Percentiles rank a stretch among this genome's conserved stretches.
phyloP scores from a whole-genome alignment of 2,113 vertebrate genomes.

The Siniperca knerii region DNA sequence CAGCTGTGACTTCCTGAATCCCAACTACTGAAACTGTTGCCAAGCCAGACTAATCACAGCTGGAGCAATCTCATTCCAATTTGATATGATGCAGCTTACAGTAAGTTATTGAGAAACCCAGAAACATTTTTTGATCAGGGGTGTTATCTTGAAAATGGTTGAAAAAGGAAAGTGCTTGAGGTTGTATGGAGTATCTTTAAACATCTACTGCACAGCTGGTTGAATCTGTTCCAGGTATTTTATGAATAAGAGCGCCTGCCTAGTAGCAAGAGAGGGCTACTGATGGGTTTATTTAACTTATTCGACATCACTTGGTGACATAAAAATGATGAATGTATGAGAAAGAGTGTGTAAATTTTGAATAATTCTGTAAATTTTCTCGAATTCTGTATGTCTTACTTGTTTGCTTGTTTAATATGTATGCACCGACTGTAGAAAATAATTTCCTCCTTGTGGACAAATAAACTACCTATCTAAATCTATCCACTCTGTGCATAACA shows the following conservation, averaged over 20 bases:
- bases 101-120: constrained; percentile 20
- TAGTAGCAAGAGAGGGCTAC: constrained; percentile 20
- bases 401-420: too few species aligned
- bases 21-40: constrained; percentile 56
- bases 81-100: constrained; percentile 43
- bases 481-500: constrained; percentile 30
- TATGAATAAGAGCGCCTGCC: constrained; percentile 28
- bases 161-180: constrained; percentile 16
- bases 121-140: constrained; percentile 23
- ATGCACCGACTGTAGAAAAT: too few species aligned
- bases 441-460: too few species aligned
- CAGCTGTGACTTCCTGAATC: constrained; percentile 77
- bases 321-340: constrained; percentile 34
- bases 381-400: too few species aligned
- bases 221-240: constrained; percentile 41
- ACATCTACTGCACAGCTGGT: constrained; percentile 33
- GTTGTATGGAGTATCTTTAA: constrained; percentile 29
- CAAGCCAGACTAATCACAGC: constrained; percentile 71
- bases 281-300: constrained; percentile 18
- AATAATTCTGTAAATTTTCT: too few species aligned
- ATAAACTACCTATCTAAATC: not conserved
- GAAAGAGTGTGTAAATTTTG: not conserved
- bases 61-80: constrained; percentile 50
- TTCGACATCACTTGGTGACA: constrained; percentile 13
- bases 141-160: constrained; percentile 20